Base-by-base conservation (phyloP, 64 coral and sea anemone genomes). In the Montipora sp. region DNA sequence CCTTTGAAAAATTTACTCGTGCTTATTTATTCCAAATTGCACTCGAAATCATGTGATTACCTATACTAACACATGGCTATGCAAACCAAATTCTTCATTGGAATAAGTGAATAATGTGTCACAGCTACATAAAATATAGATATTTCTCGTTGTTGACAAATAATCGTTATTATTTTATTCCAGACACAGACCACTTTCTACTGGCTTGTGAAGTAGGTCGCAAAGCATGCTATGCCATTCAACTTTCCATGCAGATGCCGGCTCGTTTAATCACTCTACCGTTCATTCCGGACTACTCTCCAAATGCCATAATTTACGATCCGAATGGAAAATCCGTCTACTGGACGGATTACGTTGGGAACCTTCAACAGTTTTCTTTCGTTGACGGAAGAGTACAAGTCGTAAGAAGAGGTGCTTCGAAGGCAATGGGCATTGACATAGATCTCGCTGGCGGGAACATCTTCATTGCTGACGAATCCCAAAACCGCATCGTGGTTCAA, bases 361-460 rank as follows among this genome's bases (percentile, higher is more conserved):
- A 6, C 11, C 63, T 84, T 51, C 23, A 20, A 21, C 51, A 80
- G 71, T 73, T 55, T 84, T 85, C 59, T 83, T 16, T 92, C 1
- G 46, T 48, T 16, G 67, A 75, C 57, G 47, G 73, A 2, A 65
- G 71, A 27, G 13, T 63, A 12, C 50, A 92, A 68, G 14, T 11
- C 9, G 50, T 84, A 12, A 46, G 77, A 9, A 49, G 45, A 49
- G 75, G 73, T 2, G 0, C 4, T 5, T 15, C 9, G 19, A n/a
- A 11, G 8, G 70, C 73, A 67, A 55, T 58, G 58, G 80, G 71
- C 51, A 73, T 77, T 15, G 80, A 24, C 5, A 63, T 92, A 50
- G 90, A 92, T 12, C 22, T 9, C 58, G 59, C 75, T 77, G 90
- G 90, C 46, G 73, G 90, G 69, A 92, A 84, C 75, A 50, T 92